phyloP scores from a whole-genome alignment of 2,113 vertebrate genomes.

The Acrocephalus kingi region DNA sequence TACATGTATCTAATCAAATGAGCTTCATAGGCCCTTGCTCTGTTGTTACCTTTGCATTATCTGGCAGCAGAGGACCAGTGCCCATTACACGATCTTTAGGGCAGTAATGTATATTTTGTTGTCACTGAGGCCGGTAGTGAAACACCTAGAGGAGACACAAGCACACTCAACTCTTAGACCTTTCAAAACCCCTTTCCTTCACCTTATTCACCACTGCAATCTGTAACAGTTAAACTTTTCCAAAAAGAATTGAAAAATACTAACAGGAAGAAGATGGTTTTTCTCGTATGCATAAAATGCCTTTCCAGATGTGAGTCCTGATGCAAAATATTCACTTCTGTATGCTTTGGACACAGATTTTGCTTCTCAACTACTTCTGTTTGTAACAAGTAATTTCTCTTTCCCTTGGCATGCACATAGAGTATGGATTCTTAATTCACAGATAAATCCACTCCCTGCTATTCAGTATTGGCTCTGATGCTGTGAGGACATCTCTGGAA shows the following conservation, averaged over 20 bases:
- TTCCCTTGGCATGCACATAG: background rate
- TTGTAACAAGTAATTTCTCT: background rate
- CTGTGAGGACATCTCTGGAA: background rate
- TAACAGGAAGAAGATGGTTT: background rate
- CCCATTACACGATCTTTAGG: background rate
- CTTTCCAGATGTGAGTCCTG: background rate
- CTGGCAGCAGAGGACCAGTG: background rate
- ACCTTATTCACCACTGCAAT: background rate
- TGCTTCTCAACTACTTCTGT: background rate
- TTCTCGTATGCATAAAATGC: background rate
- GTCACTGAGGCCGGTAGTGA: background rate
- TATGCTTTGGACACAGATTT: background rate
- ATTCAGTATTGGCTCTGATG: background rate
- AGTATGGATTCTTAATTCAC: background rate
- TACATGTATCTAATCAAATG: background rate
- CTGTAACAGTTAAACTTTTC: background rate
- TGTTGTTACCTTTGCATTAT: background rate
- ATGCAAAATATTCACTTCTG: background rate
- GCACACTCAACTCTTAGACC: background rate
- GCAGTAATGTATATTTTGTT: background rate
- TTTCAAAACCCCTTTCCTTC: background rate
- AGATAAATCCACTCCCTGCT: background rate
- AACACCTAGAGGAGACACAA: background rate
- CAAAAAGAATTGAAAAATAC: background rate
- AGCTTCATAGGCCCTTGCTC: background rate